Conservation (phyloP, 2,113 vertebrate species). For the Meleagris gallopavo region DNA sequence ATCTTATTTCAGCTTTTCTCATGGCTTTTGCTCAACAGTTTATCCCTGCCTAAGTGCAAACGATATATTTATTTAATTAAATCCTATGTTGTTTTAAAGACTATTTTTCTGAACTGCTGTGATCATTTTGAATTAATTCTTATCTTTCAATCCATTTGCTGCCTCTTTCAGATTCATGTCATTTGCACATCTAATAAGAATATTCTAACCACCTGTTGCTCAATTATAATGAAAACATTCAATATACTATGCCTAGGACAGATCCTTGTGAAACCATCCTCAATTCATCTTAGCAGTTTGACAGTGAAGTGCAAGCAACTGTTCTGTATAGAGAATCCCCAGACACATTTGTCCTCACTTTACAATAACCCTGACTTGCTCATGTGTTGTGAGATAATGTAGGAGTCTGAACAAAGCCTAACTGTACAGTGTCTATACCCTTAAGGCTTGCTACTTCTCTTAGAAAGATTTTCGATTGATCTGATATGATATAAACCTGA, state of each 20-base stretch:
- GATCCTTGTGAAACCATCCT: background rate
- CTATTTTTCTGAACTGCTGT: constrained; percentile 11
- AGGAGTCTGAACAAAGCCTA: constrained; percentile 15
- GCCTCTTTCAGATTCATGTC: constrained; percentile 17
- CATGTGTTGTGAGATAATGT: background rate
- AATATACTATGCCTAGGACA: background rate
- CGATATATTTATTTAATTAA: background rate
- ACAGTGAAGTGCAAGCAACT: background rate
- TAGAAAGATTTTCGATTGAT: constrained; percentile 38
- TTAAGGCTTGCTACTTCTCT: background rate
- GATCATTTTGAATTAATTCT: constrained; percentile 43
- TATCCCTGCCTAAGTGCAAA: background rate
- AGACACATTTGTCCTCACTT: background rate
- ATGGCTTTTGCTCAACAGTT: background rate
- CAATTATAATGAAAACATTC: background rate
- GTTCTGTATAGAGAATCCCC: background rate
- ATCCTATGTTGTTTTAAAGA: background rate
- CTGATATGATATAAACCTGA: constrained; percentile 43
- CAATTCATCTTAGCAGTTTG: constrained; percentile 2
- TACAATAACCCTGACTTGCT: background rate
- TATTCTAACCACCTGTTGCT: background rate
- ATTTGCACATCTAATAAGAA: constrained; percentile 25
- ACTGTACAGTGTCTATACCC: background rate
- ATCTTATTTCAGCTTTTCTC: background rate
- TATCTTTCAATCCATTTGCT: constrained; percentile 30